Conservation (phyloP, 1,140 invertebrate genomes). For the Anastrepha obliqua region DNA sequence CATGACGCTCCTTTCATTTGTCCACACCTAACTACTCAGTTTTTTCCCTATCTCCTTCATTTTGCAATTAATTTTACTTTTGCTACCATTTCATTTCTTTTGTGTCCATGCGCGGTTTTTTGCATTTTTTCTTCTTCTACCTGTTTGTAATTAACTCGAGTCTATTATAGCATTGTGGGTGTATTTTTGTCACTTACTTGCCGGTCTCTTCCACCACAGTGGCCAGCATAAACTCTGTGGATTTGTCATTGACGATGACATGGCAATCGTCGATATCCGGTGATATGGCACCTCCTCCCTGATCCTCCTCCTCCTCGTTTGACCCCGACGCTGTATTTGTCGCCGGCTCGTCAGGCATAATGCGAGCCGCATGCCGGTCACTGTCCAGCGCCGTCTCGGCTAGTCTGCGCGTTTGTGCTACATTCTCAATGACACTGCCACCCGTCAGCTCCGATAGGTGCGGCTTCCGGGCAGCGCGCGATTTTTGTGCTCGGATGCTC, state of each 20-base stretch:
- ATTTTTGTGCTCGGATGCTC: constrained; percentile 87
- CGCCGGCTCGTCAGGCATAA: constrained; percentile 81
- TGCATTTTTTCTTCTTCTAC: background rate
- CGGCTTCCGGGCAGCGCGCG: constrained; percentile 83
- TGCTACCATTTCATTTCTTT: background rate
- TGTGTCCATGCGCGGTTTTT: background rate
- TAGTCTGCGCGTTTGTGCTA: constrained; percentile 86
- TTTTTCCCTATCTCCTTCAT: background rate
- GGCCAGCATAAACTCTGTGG: constrained; percentile 90
- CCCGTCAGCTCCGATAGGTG: constrained; percentile 82
- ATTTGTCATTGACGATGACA: constrained; percentile 92
- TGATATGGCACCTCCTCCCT: constrained; percentile 73
- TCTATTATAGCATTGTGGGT: constrained; percentile 17
- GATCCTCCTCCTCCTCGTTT: constrained; percentile 88
- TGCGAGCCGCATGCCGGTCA: constrained; percentile 77
- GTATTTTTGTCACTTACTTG: constrained; percentile 76
- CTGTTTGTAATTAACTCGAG: constrained; percentile 32
- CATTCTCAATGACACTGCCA: constrained; percentile 91
- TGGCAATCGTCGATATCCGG: constrained; percentile 83
- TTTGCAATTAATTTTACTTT: background rate
- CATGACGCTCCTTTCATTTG: background rate
- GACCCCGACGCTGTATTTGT: constrained; percentile 94
- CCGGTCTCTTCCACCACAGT: constrained; percentile 87
- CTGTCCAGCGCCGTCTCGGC: constrained; percentile 87
- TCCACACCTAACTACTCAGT: background rate